Evolutionary conservation across 2,888 invertebrate species (phyloP).

Genomic region (Nomada ferruginata): DNA sequence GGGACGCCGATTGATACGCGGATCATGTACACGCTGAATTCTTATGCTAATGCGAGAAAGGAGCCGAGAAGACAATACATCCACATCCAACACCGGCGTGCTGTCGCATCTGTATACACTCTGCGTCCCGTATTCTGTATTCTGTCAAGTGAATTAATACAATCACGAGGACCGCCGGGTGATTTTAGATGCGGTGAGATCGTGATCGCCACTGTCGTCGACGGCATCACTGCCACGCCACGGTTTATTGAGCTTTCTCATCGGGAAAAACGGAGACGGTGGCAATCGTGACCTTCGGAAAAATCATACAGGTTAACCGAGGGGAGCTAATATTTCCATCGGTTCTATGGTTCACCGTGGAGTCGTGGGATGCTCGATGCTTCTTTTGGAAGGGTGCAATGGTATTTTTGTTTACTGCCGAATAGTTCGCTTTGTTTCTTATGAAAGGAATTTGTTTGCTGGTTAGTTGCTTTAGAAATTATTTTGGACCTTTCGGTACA

Average conservation of each 20-base stretch:
- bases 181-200: constrained; percentile 80
- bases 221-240: constrained; percentile 47
- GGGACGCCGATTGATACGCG: constrained; percentile 80
- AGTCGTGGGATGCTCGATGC: too few species aligned
- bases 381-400: too few species aligned
- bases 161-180: constrained; percentile 76
- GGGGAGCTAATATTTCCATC: too few species aligned
- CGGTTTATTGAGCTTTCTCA: constrained; percentile 68
- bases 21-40: constrained; percentile 84
- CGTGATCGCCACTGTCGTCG: constrained; percentile 73
- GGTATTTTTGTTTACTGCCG: too few species aligned
- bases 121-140: constrained; percentile 77
- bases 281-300: constrained; percentile 25
- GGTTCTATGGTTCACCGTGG: too few species aligned
- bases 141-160: constrained; percentile 80
- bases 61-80: constrained; percentile 83
- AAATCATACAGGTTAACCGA: neutral
- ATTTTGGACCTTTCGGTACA: too few species aligned
- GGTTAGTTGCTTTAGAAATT: too few species aligned
- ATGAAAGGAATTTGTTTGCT: too few species aligned
- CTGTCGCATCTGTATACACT: constrained; percentile 70
- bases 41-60: constrained; percentile 85
- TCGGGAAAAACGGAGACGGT: constrained; percentile 49
- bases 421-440: too few species aligned
- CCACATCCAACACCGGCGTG: constrained; percentile 74